These are phyloP conservation scores for Neoascia interrupta DNA, from an alignment of 2,888 invertebrate species.

Conservation along the genomic window DNA sequence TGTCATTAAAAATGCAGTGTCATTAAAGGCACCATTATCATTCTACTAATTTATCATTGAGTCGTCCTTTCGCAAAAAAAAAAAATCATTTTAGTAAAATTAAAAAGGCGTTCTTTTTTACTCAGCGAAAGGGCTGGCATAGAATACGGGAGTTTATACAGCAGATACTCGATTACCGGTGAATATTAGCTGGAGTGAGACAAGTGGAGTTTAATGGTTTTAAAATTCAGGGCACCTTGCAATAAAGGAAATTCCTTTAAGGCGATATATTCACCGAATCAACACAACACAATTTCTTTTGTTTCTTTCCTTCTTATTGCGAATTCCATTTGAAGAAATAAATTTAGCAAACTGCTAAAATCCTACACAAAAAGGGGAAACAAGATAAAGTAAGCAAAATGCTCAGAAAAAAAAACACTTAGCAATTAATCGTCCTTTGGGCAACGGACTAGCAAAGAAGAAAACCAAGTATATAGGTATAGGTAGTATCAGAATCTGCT, in stretches of 20 bases:
- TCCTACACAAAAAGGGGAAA: conserved; percentile 21
- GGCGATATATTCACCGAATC: too few relatives aligned
- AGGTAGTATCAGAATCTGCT: conserved; percentile 27
- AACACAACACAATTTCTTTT: not conserved
- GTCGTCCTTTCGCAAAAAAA: too few relatives aligned
- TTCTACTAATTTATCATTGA: conserved; percentile 63
- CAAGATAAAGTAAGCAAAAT: conserved; percentile 7
- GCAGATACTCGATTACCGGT: too few relatives aligned
- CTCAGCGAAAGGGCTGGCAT: too few relatives aligned
- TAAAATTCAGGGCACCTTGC: too few relatives aligned
- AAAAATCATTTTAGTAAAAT: too few relatives aligned
- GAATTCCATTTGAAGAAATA: conserved; percentile 51
- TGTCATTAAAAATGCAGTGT: conserved; percentile 66
- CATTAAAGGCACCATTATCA: conserved; percentile 59
- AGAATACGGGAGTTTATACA: too few relatives aligned
- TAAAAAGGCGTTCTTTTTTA: too few relatives aligned
- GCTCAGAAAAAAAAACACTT: conserved; percentile 10
- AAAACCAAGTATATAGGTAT: conserved; percentile 24
- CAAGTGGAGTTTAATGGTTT: too few relatives aligned
- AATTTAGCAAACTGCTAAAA: conserved; percentile 47
- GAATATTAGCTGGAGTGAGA: too few relatives aligned
- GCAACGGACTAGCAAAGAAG: conserved; percentile 32
- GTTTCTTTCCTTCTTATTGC: conserved; percentile 14
- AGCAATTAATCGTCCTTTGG: conserved; percentile 40
- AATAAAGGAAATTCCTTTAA: too few relatives aligned